A percentile compares a stretch with the other conserved stretches of the same genome.
Conservation (phyloP, 2,797 vertebrate genomes). For the Triplophysa bombifrons region DNA sequence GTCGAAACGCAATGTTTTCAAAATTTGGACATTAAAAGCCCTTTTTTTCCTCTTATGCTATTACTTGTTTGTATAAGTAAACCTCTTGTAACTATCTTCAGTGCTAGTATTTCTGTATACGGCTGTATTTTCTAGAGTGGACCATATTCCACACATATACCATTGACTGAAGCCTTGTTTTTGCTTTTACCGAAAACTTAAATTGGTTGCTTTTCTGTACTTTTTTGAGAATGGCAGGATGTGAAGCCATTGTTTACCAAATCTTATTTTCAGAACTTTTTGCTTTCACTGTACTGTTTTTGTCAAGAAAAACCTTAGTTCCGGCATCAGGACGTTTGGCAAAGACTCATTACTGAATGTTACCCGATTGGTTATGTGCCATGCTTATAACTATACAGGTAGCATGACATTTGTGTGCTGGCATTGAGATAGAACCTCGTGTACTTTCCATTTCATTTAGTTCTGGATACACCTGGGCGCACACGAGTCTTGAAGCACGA, state of each 20-base stretch:
- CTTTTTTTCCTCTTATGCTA: constrained; percentile 6
- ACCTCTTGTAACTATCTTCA: constrained; percentile 22
- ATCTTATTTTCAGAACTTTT: constrained; percentile 9
- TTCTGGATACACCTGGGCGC: constrained; percentile 17
- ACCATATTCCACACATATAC: constrained; percentile 22
- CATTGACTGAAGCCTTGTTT: constrained; percentile 29
- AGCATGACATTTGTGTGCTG: constrained; percentile 19
- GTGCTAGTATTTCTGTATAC: constrained; percentile 36
- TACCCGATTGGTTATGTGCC: constrained; percentile 44
- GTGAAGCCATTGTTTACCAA: constrained; percentile 47
- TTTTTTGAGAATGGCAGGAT: constrained; percentile 10
- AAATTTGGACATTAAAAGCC: constrained; percentile 17
- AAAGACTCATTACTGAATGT: constrained; percentile 24
- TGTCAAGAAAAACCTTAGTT: constrained; percentile 9
- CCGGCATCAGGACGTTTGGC: not conserved
- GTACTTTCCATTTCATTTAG: constrained; percentile 3
- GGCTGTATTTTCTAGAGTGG: constrained; percentile 26
- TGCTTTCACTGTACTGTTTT: constrained; percentile 9
- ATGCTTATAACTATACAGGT: constrained; percentile 34
- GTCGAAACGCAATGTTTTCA: not conserved
- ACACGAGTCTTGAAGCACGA: not conserved
- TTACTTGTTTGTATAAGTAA: not conserved
- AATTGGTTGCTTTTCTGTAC: constrained; percentile 15
- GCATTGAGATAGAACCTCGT: not conserved
- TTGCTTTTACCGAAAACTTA: constrained; percentile 15